Conservation (phyloP, 2,888 invertebrate species). For the Tenthredo mesomela region DNA sequence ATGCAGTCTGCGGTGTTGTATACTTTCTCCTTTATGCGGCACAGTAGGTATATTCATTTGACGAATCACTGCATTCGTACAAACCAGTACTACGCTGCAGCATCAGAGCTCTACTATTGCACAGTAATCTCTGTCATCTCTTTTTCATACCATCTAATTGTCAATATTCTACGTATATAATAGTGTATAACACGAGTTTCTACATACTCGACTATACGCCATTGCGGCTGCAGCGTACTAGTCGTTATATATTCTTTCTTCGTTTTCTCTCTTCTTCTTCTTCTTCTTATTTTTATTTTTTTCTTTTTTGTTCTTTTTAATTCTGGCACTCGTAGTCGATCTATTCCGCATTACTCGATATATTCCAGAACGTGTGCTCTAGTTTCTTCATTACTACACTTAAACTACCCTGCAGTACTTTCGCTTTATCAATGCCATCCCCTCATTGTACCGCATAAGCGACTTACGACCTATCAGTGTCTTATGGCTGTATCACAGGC, state of each 20-base stretch:
- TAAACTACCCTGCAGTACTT: constrained; percentile 30
- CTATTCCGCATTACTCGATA: constrained; percentile 26
- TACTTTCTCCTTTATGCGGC: constrained; percentile 11
- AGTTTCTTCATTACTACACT: constrained; percentile 18
- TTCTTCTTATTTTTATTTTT: background rate
- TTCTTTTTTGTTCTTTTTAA: background rate
- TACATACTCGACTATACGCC: background rate
- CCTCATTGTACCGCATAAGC: constrained; percentile 30
- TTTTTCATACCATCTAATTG: constrained; percentile 14
- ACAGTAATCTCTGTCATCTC: constrained; percentile 24
- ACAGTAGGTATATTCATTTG: constrained; percentile 28
- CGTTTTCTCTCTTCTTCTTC: background rate
- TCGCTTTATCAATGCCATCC: constrained; percentile 45
- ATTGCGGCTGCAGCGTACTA: constrained; percentile 1
- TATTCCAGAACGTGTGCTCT: constrained; percentile 23
- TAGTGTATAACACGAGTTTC: background rate
- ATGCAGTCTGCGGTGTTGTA: constrained; percentile 10
- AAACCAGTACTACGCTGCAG: background rate
- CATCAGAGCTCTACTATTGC: background rate
- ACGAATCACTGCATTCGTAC: constrained; percentile 21
- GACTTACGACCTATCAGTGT: constrained; percentile 45
- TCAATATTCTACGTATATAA: background rate
- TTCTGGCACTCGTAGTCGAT: background rate
- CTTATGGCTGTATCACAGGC: constrained; percentile 33
- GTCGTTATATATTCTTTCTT: background rate